Base-by-base conservation (phyloP, 2,113 vertebrate genomes). In the Pomatorhinus ruficollis region DNA sequence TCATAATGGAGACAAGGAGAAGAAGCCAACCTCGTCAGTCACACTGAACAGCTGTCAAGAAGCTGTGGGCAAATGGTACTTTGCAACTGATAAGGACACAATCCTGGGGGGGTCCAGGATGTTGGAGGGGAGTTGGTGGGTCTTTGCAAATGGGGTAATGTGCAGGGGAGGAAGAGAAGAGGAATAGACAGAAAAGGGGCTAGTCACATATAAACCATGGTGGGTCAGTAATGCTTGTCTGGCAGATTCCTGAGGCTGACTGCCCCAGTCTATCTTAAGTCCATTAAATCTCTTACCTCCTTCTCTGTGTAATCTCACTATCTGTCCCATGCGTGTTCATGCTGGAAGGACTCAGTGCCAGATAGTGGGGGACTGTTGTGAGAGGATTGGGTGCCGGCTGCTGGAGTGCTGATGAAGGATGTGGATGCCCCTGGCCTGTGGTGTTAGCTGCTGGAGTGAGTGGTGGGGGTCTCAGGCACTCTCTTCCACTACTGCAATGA, bases 131-230 rank as follows among this genome's bases (percentile, higher is more conserved):
- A n/a, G 21, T 42, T 4, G 1, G 4, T 72, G 37, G 8, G 19
- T 33, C 11, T 37, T 37, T 71, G 22, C 20, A 87, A 74, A 37
- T 33, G 17, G 27, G 15, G 12, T 15, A 37, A 1, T 20, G 25
- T 25, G 18, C 28, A 69, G 12, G 28, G 18, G 22, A 53, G 28
- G 24, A 69, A 39, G 23, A 47, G n/a, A 59, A 59, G 28, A 74
- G 17, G 18, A 87, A 49, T 2, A 66, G 39, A 28, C 10, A 39
- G 63, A 59, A 80, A 64, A 68, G 25, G 25, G 20, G 6, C 12
- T 0, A 0, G 12, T 88, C 0, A 0, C 0, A 0, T 68, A 24
- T 83, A 49, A 80, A 68, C 53, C 0, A 0, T 42, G 21, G 12
- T 0, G 0, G 5, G 22, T 69, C 31, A 16, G 4, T 56, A 4